Base-by-base conservation (phyloP, 2,888 invertebrate genomes). In the Tachystola acroxantha region DNA sequence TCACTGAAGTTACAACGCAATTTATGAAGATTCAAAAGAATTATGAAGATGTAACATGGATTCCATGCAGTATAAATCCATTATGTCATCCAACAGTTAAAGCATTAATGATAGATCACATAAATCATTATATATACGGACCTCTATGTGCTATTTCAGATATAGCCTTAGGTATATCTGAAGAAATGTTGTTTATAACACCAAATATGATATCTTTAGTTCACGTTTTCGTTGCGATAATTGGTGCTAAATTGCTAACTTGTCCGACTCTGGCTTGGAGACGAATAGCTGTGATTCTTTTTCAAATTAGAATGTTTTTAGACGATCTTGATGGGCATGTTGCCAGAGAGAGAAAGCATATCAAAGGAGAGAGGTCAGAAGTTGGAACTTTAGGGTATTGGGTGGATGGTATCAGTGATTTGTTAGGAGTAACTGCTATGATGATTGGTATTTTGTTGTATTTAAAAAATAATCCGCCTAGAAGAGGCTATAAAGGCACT, bases 321-420 rank as follows among this genome's bases (percentile, higher is more conserved):
- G 96, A 96, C 58, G 94, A 95, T 57, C 73, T 96, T 43, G 96
- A 96, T 58, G 96, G 96, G 0, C 93, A 94, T 58, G 93, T 96
- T 2, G 96, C 95, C 0, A 89, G 96, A 41, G 91, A 90, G 14
- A 89, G 93, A 37, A 92, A 91, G 56, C 89, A 94, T 61, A 90
- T 94, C 16, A 89, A 90, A 42, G 94, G 94, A 0, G 94, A 94
- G 67, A 87, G 91, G 13, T 94, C 94, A 0, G 93, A 94, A 62
- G 91, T 95, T n/a, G 94, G 94, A 0, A 91, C 93, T 0, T 63
- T 91, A 0, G 96, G 96, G 0, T 96, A 94, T 59, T 93, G 92
- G 74, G 90, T 96, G 1, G 96, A 96, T 55, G 95, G 95, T 0
- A 71, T 94, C 2, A 94, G 95, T 55, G 96, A 96, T 77, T 90